Base-by-base conservation (phyloP, 2,888 invertebrate genomes). In the Acleris cristana region DNA sequence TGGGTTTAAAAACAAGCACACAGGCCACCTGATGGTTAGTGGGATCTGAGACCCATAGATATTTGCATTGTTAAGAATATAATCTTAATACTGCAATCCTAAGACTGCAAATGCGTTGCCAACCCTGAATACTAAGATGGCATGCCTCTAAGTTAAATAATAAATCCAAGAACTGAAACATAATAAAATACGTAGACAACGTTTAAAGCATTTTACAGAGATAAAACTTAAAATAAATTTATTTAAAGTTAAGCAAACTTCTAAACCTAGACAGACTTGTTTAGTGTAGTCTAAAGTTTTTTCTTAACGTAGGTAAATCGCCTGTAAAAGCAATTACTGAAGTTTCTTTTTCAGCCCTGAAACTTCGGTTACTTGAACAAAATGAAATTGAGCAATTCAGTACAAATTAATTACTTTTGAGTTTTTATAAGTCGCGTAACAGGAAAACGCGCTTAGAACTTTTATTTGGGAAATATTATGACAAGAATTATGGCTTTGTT, bases 321-420 rank as follows among this genome's bases (percentile, higher is more conserved):
- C 0, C 52, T 49, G 58, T 58, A 49, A 57, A 63, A 58, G 26
- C 53, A 63, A 62, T 62, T 62, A 57, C 21, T 21, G 34, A 54
- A 63, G 44, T 66, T 66, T 58, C 19, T 58, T 53, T 60, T 67
- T 7, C 48, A 53, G 45, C 49, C 58, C 30, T 18, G 6, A 62
- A 67, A 62, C 49, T 67, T 30, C 45, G 7, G 45, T 30, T 55
- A 26, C 34, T 58, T 26, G 49, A 48, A 65, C 45, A 44, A 54
- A 63, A 63, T 57, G 53, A 58, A 67, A 67, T 48, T 58, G 53
- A 26, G 62, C 48, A 53, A 62, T 67, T 67, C 52, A 52, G 56
- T 48, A 58, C 53, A 16, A 54, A 58, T 54, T 58, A 63, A 63
- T 67, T 53, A 67, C 62, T 58, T 58, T 52, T n/a, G 21, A 62